phyloP scores from a whole-genome alignment of 2,113 vertebrate species.

The Mirounga angustirostris region DNA sequence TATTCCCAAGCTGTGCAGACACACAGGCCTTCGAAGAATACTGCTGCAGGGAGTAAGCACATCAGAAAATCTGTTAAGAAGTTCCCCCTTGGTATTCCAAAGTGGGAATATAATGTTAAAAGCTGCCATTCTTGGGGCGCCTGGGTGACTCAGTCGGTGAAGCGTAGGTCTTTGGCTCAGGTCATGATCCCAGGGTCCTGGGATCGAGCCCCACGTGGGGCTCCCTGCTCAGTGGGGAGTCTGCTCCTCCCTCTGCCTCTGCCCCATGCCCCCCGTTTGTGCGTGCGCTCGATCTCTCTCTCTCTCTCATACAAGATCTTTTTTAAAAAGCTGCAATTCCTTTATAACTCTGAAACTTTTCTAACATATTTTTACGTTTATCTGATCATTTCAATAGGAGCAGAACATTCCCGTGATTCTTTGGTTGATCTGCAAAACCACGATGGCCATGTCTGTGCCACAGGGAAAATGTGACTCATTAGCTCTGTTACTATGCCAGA shows the following conservation, averaged over 20 bases:
- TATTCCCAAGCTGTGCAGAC: not conserved
- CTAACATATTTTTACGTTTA: not conserved
- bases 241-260: not conserved
- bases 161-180: not conserved
- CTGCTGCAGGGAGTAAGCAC: not conserved
- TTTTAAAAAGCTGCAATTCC: not conserved
- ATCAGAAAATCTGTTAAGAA: not conserved
- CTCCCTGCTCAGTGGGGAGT: not conserved
- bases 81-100: not conserved
- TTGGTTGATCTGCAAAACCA: not conserved
- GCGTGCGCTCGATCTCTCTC: too few relatives aligned
- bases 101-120: not conserved
- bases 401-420: not conserved
- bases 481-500: accelerated
- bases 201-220: not conserved
- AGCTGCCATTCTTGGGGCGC: not conserved
- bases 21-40: not conserved
- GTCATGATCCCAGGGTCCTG: not conserved
- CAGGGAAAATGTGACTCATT: too few relatives aligned
- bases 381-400: not conserved
- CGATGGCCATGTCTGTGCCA: not conserved
- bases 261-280: not conserved
- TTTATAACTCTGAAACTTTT: not conserved
- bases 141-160: not conserved
- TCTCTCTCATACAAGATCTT: too few relatives aligned